Percentiles rank a stretch among this genome's conserved stretches.
Conservation (phyloP, 2,888 invertebrate species). For the Neoascia interrupta region DNA sequence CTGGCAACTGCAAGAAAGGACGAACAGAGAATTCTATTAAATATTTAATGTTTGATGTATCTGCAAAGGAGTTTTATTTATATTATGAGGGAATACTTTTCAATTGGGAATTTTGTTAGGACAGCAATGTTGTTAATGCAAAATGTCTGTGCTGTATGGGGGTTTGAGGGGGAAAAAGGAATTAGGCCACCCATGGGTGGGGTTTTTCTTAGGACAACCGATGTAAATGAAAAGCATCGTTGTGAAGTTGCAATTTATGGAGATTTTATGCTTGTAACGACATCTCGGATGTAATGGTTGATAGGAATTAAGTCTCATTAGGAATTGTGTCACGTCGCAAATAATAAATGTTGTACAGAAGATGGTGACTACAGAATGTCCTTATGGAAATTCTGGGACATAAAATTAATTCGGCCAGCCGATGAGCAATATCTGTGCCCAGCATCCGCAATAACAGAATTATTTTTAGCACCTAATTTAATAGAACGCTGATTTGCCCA, state of each 20-base stretch:
- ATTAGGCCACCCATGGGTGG: background rate
- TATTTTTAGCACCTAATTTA: too few species aligned
- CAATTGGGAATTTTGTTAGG: slow-evolving; percentile 8
- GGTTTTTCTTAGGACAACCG: background rate
- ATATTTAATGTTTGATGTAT: slow-evolving; percentile 66
- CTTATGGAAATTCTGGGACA: too few species aligned
- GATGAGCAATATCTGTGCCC: too few species aligned
- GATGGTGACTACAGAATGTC: too few species aligned
- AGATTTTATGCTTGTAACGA: slow-evolving; percentile 14
- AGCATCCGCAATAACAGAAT: too few species aligned
- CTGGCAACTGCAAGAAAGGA: slow-evolving; percentile 87
- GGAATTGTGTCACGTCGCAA: background rate
- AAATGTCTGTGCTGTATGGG: background rate
- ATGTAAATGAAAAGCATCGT: background rate
- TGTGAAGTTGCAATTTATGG: slow-evolving; percentile 7
- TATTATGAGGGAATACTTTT: slow-evolving; percentile 5
- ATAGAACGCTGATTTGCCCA: too few species aligned
- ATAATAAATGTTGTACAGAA: too few species aligned
- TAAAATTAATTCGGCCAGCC: too few species aligned
- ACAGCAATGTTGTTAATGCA: background rate
- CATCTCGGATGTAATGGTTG: background rate
- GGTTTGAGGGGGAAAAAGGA: background rate
- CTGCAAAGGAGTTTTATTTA: slow-evolving; percentile 43
- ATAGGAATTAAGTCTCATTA: background rate
- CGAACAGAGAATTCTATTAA: slow-evolving; percentile 61